Evolutionary conservation across 2,888 invertebrate species (phyloP).

Genomic region (Allygus modestus): DNA sequence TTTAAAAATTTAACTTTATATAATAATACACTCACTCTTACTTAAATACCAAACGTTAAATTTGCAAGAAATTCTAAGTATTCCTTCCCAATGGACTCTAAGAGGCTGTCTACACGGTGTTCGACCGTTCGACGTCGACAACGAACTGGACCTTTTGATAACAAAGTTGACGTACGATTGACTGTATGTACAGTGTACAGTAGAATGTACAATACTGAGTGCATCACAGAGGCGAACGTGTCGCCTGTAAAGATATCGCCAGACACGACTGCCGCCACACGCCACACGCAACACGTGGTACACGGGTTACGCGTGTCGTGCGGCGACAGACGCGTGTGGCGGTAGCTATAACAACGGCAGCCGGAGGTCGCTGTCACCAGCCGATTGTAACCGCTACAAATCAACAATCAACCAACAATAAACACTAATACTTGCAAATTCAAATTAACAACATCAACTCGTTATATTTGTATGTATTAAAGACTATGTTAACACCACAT

Average conservation of each 20-base stretch:
- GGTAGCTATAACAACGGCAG: conserved; percentile 36
- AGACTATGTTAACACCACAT: conserved; percentile 54
- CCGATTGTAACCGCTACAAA: conserved; percentile 6
- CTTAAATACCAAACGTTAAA: no score
- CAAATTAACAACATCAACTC: conserved; percentile 50
- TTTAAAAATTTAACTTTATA: no score
- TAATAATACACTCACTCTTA: no score
- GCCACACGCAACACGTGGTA: neutral
- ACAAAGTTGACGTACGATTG: conserved; percentile 48
- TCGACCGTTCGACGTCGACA: no score
- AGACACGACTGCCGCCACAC: neutral
- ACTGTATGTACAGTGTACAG: conserved; percentile 38
- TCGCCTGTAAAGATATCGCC: neutral
- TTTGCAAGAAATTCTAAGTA: no score
- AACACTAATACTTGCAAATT: conserved; percentile 51
- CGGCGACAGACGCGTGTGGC: neutral
- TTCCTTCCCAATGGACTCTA: no score
- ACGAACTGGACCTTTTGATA: conserved; percentile 42
- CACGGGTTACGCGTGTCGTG: neutral
- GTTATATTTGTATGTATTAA: conserved; percentile 27
- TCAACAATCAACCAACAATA: conserved; percentile 44
- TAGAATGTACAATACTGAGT: conserved; percentile 53
- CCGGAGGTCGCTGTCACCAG: neutral
- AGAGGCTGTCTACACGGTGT: no score
- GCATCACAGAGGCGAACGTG: conserved; percentile 48